Conservation (phyloP, 2,113 vertebrate species). For the Tursiops truncatus region DNA sequence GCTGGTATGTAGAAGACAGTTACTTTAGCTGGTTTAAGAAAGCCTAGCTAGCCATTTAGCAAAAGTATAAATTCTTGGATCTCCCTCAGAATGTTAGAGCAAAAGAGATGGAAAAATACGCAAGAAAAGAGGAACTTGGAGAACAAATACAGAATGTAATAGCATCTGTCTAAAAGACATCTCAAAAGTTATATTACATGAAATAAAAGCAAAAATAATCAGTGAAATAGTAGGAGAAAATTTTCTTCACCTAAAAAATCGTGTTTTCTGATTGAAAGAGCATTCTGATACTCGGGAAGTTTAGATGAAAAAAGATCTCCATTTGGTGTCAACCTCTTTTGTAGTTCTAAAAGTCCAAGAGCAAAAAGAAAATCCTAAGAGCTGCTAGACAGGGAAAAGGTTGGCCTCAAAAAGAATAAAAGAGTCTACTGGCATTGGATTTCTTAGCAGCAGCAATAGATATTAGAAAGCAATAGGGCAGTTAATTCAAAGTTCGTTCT, state of each 20-base stretch:
- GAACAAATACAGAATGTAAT: not conserved
- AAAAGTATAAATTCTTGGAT: slow-evolving; percentile 8
- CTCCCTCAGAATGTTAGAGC: not conserved
- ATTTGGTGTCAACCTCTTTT: not conserved
- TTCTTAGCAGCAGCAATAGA: not conserved
- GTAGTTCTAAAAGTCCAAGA: slow-evolving; percentile 27
- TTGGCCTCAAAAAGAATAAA: not conserved
- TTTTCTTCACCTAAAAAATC: not conserved
- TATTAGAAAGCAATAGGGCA: not conserved
- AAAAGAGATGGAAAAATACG: not conserved
- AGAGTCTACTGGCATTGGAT: not conserved
- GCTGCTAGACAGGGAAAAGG: not conserved
- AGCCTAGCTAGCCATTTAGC: not conserved
- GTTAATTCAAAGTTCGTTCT: not conserved
- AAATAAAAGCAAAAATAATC: not conserved
- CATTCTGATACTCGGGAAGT: not conserved
- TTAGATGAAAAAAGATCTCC: not conserved
- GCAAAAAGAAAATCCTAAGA: not conserved
- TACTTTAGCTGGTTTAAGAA: not conserved
- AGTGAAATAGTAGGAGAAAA: not conserved
- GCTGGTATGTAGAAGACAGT: not conserved
- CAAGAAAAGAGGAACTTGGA: not conserved
- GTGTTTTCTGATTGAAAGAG: not conserved
- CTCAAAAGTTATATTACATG: not conserved
- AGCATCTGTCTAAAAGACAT: slow-evolving; percentile 20